These are phyloP conservation scores for Scylla paramamosain DNA, from an alignment of 1,140 invertebrate species.

Conservation along the genomic window DNA sequence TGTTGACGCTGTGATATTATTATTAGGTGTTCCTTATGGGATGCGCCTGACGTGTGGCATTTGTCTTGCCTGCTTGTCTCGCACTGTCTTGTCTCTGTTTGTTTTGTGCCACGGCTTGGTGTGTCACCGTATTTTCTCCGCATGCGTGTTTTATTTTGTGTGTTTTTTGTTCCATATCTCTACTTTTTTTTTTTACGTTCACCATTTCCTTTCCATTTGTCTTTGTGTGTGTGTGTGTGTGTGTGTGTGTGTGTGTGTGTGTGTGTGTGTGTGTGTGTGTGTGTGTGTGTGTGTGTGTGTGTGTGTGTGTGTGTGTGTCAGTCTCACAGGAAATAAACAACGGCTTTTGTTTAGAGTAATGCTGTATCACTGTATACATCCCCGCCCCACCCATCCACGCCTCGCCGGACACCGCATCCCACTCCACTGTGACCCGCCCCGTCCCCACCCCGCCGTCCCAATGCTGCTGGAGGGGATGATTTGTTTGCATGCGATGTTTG, in stretches of 20 bases:
- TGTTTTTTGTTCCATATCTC: neutral
- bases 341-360: neutral
- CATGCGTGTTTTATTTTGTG: neutral
- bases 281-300: conserved; percentile 46
- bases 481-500: conserved; percentile 56
- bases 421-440: neutral
- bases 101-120: too few relatives aligned
- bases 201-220: neutral
- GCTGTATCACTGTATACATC: neutral
- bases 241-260: conserved; percentile 56
- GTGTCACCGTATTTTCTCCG: neutral
- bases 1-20: too few relatives aligned
- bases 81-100: too few relatives aligned
- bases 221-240: conserved; percentile 52
- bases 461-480: conserved; percentile 21
- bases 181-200: neutral
- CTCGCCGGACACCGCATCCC: neutral
- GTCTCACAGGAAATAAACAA: neutral
- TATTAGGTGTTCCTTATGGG: too few relatives aligned
- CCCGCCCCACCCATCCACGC: neutral
- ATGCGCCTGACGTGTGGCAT: too few relatives aligned
- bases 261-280: conserved; percentile 59
- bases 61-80: too few relatives aligned
- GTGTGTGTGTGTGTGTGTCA: conserved; percentile 40
- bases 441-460: neutral